Conservation (phyloP, 2,113 vertebrate genomes). For the Columba livia region DNA sequence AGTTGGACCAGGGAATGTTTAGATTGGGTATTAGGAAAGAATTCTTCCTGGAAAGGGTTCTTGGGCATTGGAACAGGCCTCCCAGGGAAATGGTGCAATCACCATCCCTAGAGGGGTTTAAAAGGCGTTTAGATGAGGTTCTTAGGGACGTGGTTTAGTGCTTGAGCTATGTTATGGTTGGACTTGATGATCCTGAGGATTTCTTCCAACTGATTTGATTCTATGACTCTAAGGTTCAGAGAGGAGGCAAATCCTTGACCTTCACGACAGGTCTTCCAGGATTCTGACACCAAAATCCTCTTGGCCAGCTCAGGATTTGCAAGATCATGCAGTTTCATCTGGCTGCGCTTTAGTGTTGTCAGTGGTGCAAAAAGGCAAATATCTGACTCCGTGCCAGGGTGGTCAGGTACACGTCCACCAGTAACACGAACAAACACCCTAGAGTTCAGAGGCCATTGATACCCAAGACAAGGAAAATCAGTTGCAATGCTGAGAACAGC, state of each 20-base stretch:
- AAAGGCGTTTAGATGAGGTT: too few species aligned
- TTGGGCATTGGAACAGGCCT: too few species aligned
- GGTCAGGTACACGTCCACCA: not conserved
- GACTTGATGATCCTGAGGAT: too few species aligned
- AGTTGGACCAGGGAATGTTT: too few species aligned
- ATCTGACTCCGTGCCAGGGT: not conserved
- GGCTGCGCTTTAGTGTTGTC: not conserved
- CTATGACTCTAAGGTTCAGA: not conserved
- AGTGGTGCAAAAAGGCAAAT: not conserved
- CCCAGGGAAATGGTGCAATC: too few species aligned
- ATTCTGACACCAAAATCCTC: not conserved
- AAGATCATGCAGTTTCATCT: not conserved
- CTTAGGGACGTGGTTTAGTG: too few species aligned
- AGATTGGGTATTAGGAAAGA: too few species aligned
- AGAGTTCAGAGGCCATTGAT: not conserved
- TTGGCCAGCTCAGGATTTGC: not conserved
- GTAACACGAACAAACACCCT: not conserved
- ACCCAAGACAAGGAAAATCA: fast-evolving
- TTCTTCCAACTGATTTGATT: too few species aligned
- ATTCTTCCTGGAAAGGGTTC: too few species aligned
- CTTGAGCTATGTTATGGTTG: too few species aligned
- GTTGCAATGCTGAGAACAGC: not conserved
- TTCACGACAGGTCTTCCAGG: not conserved
- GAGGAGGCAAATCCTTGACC: not conserved
- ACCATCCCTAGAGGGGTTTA: too few species aligned